A percentile compares a stretch with the other conserved stretches of the same genome.
phyloP scores from a whole-genome alignment of 2,113 vertebrate genomes.

The Cryptotis parvus region DNA sequence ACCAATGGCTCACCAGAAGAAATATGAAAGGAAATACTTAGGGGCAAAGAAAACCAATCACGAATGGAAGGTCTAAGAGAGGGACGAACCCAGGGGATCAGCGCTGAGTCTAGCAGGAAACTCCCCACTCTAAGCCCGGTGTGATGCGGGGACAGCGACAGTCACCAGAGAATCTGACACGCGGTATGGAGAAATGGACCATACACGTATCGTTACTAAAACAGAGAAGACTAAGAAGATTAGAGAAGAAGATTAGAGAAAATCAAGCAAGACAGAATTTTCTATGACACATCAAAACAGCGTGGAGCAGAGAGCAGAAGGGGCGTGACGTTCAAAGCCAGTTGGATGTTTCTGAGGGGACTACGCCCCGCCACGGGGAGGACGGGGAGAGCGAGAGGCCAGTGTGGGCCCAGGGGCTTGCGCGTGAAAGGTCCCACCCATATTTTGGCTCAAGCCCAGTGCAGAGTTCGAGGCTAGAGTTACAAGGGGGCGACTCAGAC shows the following conservation, averaged over 20 bases:
- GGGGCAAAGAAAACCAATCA: too few species aligned
- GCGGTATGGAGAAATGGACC: neutral
- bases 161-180: neutral
- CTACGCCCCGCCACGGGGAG: too few species aligned
- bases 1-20: too few species aligned
- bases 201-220: neutral
- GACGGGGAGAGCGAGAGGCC: too few species aligned
- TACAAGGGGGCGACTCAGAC: neutral
- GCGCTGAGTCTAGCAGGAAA: slow-evolving; percentile 43
- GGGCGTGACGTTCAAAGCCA: too few species aligned
- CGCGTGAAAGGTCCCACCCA: too few species aligned
- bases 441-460: too few species aligned
- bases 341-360: too few species aligned
- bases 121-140: neutral
- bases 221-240: neutral
- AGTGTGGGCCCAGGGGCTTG: too few species aligned
- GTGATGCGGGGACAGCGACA: neutral
- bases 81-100: too few species aligned
- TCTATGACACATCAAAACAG: neutral
- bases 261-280: neutral
- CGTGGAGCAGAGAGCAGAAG: neutral
- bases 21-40: too few species aligned
- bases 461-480: neutral
- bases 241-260: slow-evolving; percentile 24
- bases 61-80: too few species aligned